Base-by-base conservation (phyloP, 2,888 invertebrate species). In the Plagodis dolabraria region DNA sequence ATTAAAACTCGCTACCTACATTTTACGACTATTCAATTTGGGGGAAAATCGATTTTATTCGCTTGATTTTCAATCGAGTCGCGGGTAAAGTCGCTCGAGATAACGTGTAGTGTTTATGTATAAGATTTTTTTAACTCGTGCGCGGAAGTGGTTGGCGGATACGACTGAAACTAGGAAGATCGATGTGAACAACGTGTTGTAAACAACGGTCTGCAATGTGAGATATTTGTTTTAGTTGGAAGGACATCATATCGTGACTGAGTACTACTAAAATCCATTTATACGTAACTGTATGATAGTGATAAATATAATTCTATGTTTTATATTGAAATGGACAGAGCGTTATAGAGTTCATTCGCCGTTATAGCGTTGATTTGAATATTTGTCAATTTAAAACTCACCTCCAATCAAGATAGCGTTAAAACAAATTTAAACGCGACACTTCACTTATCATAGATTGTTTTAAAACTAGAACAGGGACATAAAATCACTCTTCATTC, bases 1-100 rank as follows among this genome's bases (percentile, higher is more conserved):
- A 85, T 87, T 89, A 90, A 92, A 91, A 87, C 86, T 79, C 81
- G 85, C 89, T 88, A 87, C 87, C 87, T 87, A 86, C 81, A 77
- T 87, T 92, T 92, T 84, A 92, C 86, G 90, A 83, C 81, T 86
- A 82, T 89, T 86, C 84, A 86, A 91, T 92, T 91, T 89, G 88
- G 88, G 87, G 92, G 90, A 92, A 92, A 91, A 92, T 92, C 92
- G 91, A 90, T 92, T 92, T 92, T 92, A 92, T 92, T 92, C 90
- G 92, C 92, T 85, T 76, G 83, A 72, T 82, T 87, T 89, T 81
- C 80, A 85, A 89, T 90, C 87, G 87, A 83, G 85, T 80, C 74
- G 79, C 76, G 82, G 69, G 80, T 82, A 88, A 86, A 91, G 80
- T 91, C 80, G 90, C 85, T 80, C 83, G 86, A 70, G 71, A 71